Evolutionary conservation across 2,888 invertebrate species (phyloP).

Genomic region (Drosophila pseudotalamancana): DNA sequence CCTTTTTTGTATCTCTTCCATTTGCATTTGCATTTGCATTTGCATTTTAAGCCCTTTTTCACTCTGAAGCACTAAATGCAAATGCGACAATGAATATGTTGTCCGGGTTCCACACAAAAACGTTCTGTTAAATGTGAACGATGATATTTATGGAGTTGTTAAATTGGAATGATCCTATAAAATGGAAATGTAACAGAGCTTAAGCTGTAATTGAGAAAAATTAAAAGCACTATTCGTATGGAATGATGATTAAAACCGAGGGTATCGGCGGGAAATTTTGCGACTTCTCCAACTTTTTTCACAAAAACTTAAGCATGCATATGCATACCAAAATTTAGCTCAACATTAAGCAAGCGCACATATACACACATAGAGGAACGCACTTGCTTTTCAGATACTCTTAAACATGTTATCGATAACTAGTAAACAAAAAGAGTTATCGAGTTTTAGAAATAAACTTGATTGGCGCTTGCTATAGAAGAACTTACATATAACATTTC

Average conservation of each 20-base stretch:
- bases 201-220: slow-evolving; percentile 5
- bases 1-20: slow-evolving; percentile 6
- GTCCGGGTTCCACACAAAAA: background rate
- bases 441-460: no score
- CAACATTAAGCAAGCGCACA: no score
- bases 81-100: slow-evolving; percentile 52
- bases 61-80: slow-evolving; percentile 30
- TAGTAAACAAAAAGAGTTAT: no score
- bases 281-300: no score
- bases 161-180: background rate
- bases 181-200: background rate
- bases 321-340: no score
- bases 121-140: background rate
- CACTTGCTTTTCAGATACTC: no score
- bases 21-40: slow-evolving; percentile 9
- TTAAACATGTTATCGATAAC: no score
- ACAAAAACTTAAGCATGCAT: no score
- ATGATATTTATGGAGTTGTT: background rate
- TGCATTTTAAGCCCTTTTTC: slow-evolving; percentile 19
- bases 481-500: no score
- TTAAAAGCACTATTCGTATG: background rate
- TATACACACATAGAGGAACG: no score
- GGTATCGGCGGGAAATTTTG: background rate
- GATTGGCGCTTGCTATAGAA: no score
- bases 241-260: background rate